Conservation (phyloP, 2,888 invertebrate genomes). For the Patella ulyssiponensis region DNA sequence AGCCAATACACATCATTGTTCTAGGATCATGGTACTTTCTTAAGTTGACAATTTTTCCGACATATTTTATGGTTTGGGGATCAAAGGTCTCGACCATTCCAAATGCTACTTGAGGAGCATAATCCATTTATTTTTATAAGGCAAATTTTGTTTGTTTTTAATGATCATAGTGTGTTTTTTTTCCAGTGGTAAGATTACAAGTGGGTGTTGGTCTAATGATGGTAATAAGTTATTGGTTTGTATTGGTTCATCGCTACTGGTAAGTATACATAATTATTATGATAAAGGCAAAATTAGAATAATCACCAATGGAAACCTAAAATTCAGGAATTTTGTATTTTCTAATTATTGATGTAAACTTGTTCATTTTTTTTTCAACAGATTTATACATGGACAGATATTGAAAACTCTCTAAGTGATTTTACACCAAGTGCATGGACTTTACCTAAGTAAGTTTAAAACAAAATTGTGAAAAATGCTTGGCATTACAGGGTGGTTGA, state of each 20-base stretch:
- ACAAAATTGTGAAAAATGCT: background rate
- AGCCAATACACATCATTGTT: too few relatives aligned
- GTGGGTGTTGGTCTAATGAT: slow-evolving; percentile 65
- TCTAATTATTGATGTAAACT: slow-evolving; percentile 1
- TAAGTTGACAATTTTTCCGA: too few relatives aligned
- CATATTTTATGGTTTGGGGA: too few relatives aligned
- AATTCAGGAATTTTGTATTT: slow-evolving; percentile 16
- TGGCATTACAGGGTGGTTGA: background rate
- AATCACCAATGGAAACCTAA: background rate
- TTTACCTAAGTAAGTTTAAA: slow-evolving; percentile 56
- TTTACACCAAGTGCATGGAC: slow-evolving; percentile 57
- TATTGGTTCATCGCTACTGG: slow-evolving; percentile 59
- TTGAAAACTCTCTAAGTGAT: slow-evolving; percentile 53
- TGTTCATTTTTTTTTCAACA: slow-evolving; percentile 29
- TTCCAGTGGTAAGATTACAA: slow-evolving; percentile 61
- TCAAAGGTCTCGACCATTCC: too few relatives aligned
- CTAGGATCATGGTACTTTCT: too few relatives aligned
- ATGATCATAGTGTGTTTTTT: slow-evolving; percentile 9
- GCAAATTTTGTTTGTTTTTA: background rate
- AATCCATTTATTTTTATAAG: too few relatives aligned
- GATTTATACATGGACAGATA: slow-evolving; percentile 62
- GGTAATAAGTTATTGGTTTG: slow-evolving; percentile 61
- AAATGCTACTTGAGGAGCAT: too few relatives aligned
- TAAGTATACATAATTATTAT: slow-evolving; percentile 34
- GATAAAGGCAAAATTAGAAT: background rate